Percentiles rank a stretch among this genome's conserved stretches.
Conservation (phyloP, 2,113 vertebrate genomes). For the Tenebrosternarchus preto region DNA sequence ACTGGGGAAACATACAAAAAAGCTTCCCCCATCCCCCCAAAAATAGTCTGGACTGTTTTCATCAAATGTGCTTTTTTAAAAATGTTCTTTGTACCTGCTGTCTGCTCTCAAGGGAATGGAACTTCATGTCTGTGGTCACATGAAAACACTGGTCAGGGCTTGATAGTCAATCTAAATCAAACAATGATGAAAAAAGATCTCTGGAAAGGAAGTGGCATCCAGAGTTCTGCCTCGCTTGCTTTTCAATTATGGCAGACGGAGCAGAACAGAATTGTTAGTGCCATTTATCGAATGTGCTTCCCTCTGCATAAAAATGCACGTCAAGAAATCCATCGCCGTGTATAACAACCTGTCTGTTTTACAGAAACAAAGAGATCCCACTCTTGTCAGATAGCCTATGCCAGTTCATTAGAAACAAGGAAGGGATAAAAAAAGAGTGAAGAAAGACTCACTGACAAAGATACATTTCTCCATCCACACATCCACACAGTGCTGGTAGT, state of each 20-base stretch:
- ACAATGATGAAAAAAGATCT: slow-evolving; percentile 70
- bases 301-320: slow-evolving; percentile 83
- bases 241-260: slow-evolving; percentile 91
- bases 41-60: too few species aligned
- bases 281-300: slow-evolving; percentile 87
- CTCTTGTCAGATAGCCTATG: slow-evolving; percentile 70
- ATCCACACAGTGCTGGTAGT: slow-evolving; percentile 57
- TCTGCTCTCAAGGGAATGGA: slow-evolving; percentile 44
- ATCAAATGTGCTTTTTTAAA: background rate
- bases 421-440: slow-evolving; percentile 58
- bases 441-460: slow-evolving; percentile 55
- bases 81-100: slow-evolving; percentile 22
- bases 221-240: slow-evolving; percentile 88
- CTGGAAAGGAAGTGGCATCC: slow-evolving; percentile 69
- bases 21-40: too few species aligned
- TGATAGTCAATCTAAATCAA: slow-evolving; percentile 73
- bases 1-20: too few species aligned
- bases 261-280: slow-evolving; percentile 88
- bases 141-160: slow-evolving; percentile 60
- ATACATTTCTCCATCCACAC: slow-evolving; percentile 46
- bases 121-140: slow-evolving; percentile 67
- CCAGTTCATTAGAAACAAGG: slow-evolving; percentile 64
- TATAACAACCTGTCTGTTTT: slow-evolving; percentile 84
- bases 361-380: slow-evolving; percentile 82
- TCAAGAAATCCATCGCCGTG: slow-evolving; percentile 83